Evolutionary conservation across 2,797 vertebrate species (phyloP).

Genomic region (Hemibagrus guttatus): DNA sequence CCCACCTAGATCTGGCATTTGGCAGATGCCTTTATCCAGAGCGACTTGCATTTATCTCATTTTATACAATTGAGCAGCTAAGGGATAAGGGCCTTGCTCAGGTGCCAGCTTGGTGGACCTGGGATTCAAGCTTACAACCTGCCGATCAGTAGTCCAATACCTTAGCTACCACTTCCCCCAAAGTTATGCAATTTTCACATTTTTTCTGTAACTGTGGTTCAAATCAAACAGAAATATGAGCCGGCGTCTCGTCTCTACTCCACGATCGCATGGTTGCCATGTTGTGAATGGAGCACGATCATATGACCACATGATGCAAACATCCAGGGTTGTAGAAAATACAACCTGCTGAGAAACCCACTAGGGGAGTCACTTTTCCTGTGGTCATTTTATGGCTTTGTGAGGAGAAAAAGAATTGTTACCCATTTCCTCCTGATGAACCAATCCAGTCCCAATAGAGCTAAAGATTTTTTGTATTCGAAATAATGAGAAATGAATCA

Average conservation of each 20-base stretch:
- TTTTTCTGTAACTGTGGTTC: background rate
- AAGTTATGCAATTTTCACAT: background rate
- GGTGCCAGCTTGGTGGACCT: too few relatives aligned
- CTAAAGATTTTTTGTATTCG: background rate
- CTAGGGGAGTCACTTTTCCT: too few relatives aligned
- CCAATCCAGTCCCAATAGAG: background rate
- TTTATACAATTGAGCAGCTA: too few relatives aligned
- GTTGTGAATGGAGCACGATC: background rate
- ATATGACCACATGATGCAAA: background rate
- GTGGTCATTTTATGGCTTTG: background rate
- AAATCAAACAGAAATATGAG: background rate
- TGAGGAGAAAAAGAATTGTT: background rate
- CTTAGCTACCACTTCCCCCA: too few relatives aligned
- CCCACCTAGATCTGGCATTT: background rate
- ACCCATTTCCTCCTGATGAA: background rate
- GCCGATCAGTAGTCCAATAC: too few relatives aligned
- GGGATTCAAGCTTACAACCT: too few relatives aligned
- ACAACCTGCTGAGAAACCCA: background rate
- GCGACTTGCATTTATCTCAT: too few relatives aligned
- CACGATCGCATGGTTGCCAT: background rate
- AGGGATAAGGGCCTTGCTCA: too few relatives aligned
- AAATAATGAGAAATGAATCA: background rate
- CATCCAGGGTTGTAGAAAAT: background rate
- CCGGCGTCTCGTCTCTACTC: background rate
- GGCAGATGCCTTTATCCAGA: too few relatives aligned